These are phyloP conservation scores for Corythornis leucogaster DNA, from an alignment of 2,797 vertebrate species.

Conservation along the genomic window DNA sequence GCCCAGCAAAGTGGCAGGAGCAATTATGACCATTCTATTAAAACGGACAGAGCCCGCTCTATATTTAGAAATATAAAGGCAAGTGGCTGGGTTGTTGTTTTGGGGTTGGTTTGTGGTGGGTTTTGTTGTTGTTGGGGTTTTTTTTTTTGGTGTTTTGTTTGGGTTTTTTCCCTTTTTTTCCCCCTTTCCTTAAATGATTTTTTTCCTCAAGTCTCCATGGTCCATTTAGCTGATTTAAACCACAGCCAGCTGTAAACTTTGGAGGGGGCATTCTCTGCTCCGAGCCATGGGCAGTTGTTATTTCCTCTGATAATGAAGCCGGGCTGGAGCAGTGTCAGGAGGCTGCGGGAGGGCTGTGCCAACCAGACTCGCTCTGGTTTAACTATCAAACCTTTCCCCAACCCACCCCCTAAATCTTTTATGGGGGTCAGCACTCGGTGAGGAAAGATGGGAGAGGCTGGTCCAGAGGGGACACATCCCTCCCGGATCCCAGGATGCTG, in stretches of 20 bases:
- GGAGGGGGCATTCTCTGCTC: not conserved
- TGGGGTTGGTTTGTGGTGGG: not conserved
- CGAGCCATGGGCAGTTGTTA: not conserved
- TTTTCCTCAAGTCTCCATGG: not conserved
- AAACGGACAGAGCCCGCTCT: not conserved
- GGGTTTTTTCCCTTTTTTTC: not conserved
- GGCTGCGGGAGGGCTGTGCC: not conserved
- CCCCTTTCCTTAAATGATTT: not conserved
- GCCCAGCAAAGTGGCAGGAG: not conserved
- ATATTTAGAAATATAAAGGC: not conserved
- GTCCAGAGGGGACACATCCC: not conserved
- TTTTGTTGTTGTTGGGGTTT: not conserved
- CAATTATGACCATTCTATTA: conserved; percentile 55
- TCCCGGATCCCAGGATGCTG: not conserved
- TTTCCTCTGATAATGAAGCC: conserved; percentile 16
- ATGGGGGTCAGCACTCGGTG: rapidly evolving
- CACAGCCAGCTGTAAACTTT: not conserved
- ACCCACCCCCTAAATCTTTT: not conserved
- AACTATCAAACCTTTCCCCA: not conserved
- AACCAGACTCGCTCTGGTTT: rapidly evolving
- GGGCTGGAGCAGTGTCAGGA: not conserved
- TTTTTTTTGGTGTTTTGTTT: not conserved
- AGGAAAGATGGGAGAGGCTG: not conserved
- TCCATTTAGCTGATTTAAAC: not conserved
- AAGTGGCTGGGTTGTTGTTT: not conserved